A percentile compares a stretch with the other conserved stretches of the same genome.
phyloP scores from a whole-genome alignment of 1,140 invertebrate genomes.

The silkworm (Bombyx mori) region ASM3026992v2 NC_085115.1:2135501-2136000 shows the following conservation, averaged over 20 bases:
- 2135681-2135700: neutral
- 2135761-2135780: neutral
- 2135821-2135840: neutral
- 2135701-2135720: neutral
- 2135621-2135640: no score
- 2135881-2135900: conserved; percentile 58
- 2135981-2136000: conserved; percentile 33
- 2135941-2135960: conserved; percentile 64
- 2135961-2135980: conserved; percentile 55
- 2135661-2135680: neutral
- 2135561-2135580: no score
- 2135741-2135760: neutral
- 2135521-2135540: no score
- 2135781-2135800: conserved; percentile 2
- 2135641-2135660: neutral
- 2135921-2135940: conserved; percentile 68
- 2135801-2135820: conserved; percentile 20
- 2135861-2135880: conserved; percentile 49
- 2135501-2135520: no score
- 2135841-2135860: conserved; percentile 8
- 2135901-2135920: conserved; percentile 59
- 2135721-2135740: neutral
- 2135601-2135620: no score
- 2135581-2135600: no score
- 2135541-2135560: no score